Evolutionary conservation across 2,797 vertebrate genomes (phyloP).

Genomic region (Pipistrellus pygmaeus): DNA sequence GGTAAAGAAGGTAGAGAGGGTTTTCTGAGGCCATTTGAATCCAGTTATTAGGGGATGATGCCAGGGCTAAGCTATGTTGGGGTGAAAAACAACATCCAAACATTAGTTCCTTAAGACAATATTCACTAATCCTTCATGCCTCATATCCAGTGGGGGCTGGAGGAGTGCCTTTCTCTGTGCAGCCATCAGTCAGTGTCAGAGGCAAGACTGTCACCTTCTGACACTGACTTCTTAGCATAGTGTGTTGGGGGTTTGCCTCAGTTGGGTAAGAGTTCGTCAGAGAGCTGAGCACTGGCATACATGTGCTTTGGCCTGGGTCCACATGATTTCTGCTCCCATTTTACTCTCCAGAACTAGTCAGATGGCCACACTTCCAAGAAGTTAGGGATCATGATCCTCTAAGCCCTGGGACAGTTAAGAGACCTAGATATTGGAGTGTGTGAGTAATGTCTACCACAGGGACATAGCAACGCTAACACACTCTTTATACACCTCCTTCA

Average conservation of each 20-base stretch:
- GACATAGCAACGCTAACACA: not conserved
- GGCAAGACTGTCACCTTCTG: accelerated
- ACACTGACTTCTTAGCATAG: not conserved
- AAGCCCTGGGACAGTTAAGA: not conserved
- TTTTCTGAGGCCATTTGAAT: not conserved
- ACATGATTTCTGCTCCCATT: not conserved
- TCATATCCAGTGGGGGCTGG: too few species aligned
- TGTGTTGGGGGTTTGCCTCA: not conserved
- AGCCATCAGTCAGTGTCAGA: not conserved
- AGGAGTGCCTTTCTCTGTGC: not conserved
- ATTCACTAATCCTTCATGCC: not conserved
- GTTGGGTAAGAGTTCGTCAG: not conserved
- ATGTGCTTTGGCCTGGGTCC: not conserved
- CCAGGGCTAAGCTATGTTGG: not conserved
- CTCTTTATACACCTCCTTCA: not conserved
- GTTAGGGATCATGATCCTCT: not conserved
- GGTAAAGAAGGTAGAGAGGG: not conserved
- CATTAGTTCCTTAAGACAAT: not conserved
- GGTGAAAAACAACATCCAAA: slow-evolving; percentile 7
- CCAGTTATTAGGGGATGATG: not conserved
- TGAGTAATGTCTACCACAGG: not conserved
- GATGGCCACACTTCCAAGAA: not conserved
- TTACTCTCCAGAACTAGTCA: not conserved
- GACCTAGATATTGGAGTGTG: not conserved
- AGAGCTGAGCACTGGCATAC: not conserved